Conservation (phyloP, 2,797 vertebrate genomes). For the Pseudomugil tenellus region DNA sequence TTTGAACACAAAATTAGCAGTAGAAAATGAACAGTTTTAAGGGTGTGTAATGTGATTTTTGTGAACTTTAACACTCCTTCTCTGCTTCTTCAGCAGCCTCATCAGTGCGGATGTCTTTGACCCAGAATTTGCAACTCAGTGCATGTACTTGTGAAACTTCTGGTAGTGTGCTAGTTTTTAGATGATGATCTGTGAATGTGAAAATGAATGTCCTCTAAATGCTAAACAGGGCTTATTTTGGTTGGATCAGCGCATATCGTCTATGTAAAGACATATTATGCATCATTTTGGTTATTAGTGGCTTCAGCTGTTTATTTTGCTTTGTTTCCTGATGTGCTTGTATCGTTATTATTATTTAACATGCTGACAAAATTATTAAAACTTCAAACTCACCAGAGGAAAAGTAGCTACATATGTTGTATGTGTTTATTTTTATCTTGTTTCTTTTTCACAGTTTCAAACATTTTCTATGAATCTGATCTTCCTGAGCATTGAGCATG, state of each 20-base stretch:
- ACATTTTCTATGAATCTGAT: slow-evolving; percentile 78
- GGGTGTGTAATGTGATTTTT: slow-evolving; percentile 70
- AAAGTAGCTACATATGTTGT: slow-evolving; percentile 66
- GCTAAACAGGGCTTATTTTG: slow-evolving; percentile 73
- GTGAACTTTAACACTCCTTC: slow-evolving; percentile 77
- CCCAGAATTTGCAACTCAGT: slow-evolving; percentile 81
- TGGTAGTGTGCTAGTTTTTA: slow-evolving; percentile 84
- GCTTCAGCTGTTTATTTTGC: slow-evolving; percentile 63
- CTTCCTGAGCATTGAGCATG: slow-evolving; percentile 75
- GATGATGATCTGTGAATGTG: slow-evolving; percentile 80
- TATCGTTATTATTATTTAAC: slow-evolving; percentile 60
- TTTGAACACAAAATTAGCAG: slow-evolving; percentile 69
- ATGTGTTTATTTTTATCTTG: slow-evolving; percentile 59
- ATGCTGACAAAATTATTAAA: slow-evolving; percentile 65
- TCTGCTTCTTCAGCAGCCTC: slow-evolving; percentile 73
- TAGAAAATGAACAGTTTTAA: slow-evolving; percentile 75
- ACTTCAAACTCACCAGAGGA: slow-evolving; percentile 45
- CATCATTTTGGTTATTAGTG: slow-evolving; percentile 62
- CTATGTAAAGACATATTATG: slow-evolving; percentile 61
- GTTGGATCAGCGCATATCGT: slow-evolving; percentile 60
- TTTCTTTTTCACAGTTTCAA: slow-evolving; percentile 53
- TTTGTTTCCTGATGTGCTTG: slow-evolving; percentile 65
- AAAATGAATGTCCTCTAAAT: slow-evolving; percentile 77
- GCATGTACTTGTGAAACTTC: slow-evolving; percentile 85
- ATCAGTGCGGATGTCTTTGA: slow-evolving; percentile 79